Percentiles rank a stretch among this genome's conserved stretches.
phyloP scores from a whole-genome alignment of 2,797 vertebrate genomes.

The Hyperoplus lanceolatus region DNA sequence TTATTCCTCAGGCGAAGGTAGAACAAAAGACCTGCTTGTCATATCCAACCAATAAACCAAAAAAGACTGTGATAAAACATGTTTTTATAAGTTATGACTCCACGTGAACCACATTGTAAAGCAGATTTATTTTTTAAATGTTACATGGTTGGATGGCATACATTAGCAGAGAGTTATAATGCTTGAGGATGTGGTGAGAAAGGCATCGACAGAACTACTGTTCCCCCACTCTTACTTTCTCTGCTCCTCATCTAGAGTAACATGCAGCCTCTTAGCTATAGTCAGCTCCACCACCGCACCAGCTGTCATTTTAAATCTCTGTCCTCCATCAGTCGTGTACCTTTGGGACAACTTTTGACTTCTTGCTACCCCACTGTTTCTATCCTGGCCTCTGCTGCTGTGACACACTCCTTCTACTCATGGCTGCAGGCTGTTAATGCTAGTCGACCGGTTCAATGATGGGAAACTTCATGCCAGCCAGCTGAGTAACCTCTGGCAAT shows the following conservation, averaged over 20 bases:
- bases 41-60: background rate
- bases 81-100: background rate
- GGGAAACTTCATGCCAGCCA: conserved; percentile 37
- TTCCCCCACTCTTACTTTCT: background rate
- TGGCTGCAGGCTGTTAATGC: conserved; percentile 46
- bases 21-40: background rate
- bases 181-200: background rate
- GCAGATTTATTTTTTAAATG: background rate
- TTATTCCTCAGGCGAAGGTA: background rate
- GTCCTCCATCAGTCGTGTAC: conserved; percentile 16
- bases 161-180: background rate
- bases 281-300: background rate
- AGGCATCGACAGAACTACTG: background rate
- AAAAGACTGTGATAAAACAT: background rate
- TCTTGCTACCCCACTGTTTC: conserved; percentile 38
- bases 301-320: conserved; percentile 10
- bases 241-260: background rate
- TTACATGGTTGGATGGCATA: background rate
- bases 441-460: conserved; percentile 39
- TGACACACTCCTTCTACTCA: conserved; percentile 43
- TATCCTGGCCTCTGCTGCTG: conserved; percentile 41
- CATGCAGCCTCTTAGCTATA: conserved; percentile 7
- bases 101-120: background rate
- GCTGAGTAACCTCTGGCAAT: conserved; percentile 53
- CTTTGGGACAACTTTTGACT: conserved; percentile 42